These are phyloP conservation scores for Cloeon dipterum DNA, from an alignment of 2,888 invertebrate genomes.

Conservation along the genomic window DNA sequence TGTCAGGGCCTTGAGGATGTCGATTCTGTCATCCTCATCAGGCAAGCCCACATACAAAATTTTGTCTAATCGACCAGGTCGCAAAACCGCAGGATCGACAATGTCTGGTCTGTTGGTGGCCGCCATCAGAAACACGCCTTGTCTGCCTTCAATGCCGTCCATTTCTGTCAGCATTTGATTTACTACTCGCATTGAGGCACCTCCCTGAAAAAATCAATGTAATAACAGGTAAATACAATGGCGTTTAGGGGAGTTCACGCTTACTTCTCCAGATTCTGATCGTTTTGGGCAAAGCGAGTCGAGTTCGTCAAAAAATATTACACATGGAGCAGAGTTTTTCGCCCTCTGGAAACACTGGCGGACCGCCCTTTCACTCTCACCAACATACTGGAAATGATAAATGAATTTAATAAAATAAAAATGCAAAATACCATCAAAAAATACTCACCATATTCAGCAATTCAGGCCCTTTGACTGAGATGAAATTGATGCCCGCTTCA, in stretches of 20 bases:
- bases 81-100: slow-evolving; percentile 81
- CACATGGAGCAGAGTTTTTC: slow-evolving; percentile 85
- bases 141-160: slow-evolving; percentile 85
- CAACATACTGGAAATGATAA: slow-evolving; percentile 52
- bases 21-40: slow-evolving; percentile 47
- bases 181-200: slow-evolving; percentile 65
- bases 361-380: slow-evolving; percentile 93
- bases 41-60: slow-evolving; percentile 82
- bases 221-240: no score
- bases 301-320: slow-evolving; percentile 97
- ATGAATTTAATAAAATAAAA: slow-evolving; percentile 1
- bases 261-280: slow-evolving; percentile 43
- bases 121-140: slow-evolving; percentile 84
- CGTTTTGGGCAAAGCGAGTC: slow-evolving; percentile 87
- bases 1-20: slow-evolving; percentile 72
- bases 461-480: slow-evolving; percentile 97
- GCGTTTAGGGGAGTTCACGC: no score
- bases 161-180: slow-evolving; percentile 95
- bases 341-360: slow-evolving; percentile 90
- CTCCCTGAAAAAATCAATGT: slow-evolving; percentile 22
- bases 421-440: slow-evolving; percentile 1
- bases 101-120: slow-evolving; percentile 95
- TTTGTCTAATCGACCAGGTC: slow-evolving; percentile 78
- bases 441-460: slow-evolving; percentile 73
- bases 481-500: slow-evolving; percentile 96